Base-by-base conservation (phyloP, 2,888 invertebrate species). In the Arrhopalites spinosus region DNA sequence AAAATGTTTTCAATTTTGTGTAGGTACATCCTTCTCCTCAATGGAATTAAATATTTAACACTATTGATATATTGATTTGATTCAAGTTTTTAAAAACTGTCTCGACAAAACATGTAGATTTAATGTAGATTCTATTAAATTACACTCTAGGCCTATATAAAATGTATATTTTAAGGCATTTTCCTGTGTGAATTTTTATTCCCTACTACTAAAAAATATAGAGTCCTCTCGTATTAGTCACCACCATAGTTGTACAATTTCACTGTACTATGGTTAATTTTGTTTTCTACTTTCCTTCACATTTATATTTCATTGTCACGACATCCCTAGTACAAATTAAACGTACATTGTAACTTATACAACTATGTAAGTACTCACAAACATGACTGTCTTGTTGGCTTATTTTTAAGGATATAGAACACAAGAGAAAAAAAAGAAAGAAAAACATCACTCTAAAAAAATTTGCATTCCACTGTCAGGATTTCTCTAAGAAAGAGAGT, bases 11-110 rank as follows among this genome's bases (percentile, higher is more conserved):
- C 25, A 7, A 30, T 1, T 47, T 23, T 64, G 11, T 47, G 23
- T 68, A 68, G 68, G 68, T 68, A 68, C 68, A 25, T 68, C 47
- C 13, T 47, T 68, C 67, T 47, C 43, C 50, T 20, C 27, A 47
- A 36, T 68, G 68, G 68, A 68, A 68, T 68, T 67, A 47, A 68
- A 68, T 25, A 17, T 45, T 68, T 68, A 23, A 23, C 59, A 23
- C 25, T 20, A 5, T 25, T 59, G 25, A n/a, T 25, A 59, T 13
- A 45, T 45, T 7, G 15, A 45, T 11, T 45, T 45, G 45, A 11
- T 45, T 15, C 45, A 11, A 45, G 7, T 11, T 15, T 11, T 7
- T 45, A 45, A 11, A 45, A 7, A 45, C 45, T 7, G 8, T 11
- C 45, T 11, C 15, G 45, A 11, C 8, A 11, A 15, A 11, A 45